Base-by-base conservation (phyloP, 2,888 invertebrate species). In the Rhagium mordax region DNA sequence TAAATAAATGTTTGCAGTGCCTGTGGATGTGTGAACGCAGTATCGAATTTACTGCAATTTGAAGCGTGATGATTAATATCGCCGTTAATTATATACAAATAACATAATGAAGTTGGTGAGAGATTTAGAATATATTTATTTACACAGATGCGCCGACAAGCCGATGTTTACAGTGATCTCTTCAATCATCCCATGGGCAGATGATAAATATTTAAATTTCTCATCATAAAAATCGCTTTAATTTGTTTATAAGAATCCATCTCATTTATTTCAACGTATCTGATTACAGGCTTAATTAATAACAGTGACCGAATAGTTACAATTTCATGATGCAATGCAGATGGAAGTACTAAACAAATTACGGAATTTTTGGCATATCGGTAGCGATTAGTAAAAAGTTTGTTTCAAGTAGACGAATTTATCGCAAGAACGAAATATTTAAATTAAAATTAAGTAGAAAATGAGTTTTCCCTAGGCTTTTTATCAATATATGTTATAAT, bases 201-300 rank as follows among this genome's bases (percentile, higher is more conserved):
- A 20, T 15, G 18, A 53, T 53, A 65, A 65, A 65, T 53, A 65
- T 65, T 64, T 51, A 48, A 21, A 64, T 16, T 65, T 65, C 65
- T 33, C 65, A 65, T 53, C 65, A 53, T 65, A 20, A 65, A 33
- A 29, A 65, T 33, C 15, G 16, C 6, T 29, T 59, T 27, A 53
- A 16, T 65, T 33, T 65, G 53, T 65, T 65, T 65, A 65, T 49
- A 18, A 27, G 24, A 0, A 20, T 53, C 27, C 5, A n/a, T 21
- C 18, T 29, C 53, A 33, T 65, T 65, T 55, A 20, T 65, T 33
- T n/a, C 41, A 15, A 41, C 41, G 41, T n/a, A n/a, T 41, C n/a
- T n/a, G 5, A 41, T 41, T 41, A 41, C 41, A 41, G 13, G 3
- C 41, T 41, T 41, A 41, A 41, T 41, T 41, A 41, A n/a, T 41